phyloP scores from a whole-genome alignment of 2,113 vertebrate species.

The Melanocharis versteri region DNA sequence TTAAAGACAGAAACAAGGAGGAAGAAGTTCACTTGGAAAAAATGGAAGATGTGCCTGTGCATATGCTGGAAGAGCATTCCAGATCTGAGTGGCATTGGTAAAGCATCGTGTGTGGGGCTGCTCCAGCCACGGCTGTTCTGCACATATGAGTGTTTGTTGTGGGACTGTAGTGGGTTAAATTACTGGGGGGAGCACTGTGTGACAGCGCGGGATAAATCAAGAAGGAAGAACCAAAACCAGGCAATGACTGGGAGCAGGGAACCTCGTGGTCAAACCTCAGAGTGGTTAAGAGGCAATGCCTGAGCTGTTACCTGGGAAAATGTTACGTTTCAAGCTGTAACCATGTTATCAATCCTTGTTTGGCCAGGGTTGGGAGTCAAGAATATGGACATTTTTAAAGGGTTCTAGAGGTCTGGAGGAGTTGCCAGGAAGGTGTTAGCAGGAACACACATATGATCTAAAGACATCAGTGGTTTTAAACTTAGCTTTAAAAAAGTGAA shows the following conservation, averaged over 20 bases:
- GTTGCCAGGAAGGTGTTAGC: not conserved
- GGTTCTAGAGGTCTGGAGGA: not conserved
- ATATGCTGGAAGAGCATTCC: not conserved
- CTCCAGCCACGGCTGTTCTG: not conserved
- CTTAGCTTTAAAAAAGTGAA: not conserved
- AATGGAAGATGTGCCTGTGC: not conserved
- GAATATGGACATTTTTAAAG: not conserved
- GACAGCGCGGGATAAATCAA: not conserved
- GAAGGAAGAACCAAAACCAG: not conserved
- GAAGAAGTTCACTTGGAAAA: not conserved
- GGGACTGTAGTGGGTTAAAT: not conserved
- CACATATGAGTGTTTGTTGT: rapidly evolving
- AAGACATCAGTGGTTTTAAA: not conserved
- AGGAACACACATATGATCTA: not conserved
- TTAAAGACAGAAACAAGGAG: not conserved
- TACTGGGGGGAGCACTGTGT: not conserved
- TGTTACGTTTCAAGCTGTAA: not conserved
- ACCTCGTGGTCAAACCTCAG: not conserved
- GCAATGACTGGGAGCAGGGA: not conserved
- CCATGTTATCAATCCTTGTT: not conserved
- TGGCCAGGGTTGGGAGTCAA: not conserved
- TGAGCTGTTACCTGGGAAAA: not conserved
- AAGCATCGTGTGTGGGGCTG: not conserved
- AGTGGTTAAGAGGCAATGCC: not conserved
- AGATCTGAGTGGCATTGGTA: not conserved